These are phyloP conservation scores for Stramonita haemastoma DNA, from an alignment of 2,888 invertebrate species.

Conservation along the genomic window DNA sequence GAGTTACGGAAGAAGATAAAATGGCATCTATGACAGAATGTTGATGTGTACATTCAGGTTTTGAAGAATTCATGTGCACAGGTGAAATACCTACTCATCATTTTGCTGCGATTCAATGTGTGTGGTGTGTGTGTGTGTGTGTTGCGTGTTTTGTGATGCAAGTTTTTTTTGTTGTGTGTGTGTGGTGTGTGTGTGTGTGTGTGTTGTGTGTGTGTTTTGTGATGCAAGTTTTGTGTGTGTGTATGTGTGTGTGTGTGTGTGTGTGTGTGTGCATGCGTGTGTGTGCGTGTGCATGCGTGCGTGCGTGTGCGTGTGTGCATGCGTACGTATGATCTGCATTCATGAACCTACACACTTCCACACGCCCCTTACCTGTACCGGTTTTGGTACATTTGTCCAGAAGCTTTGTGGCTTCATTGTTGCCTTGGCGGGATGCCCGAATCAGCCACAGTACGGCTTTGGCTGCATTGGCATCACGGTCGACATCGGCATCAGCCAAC, in stretches of 20 bases:
- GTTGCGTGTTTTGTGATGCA: no score
- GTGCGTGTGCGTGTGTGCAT: not conserved
- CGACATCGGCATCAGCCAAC: slow-evolving; percentile 63
- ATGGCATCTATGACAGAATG: no score
- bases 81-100: no score
- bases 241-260: not conserved
- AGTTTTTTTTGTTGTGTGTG: no score
- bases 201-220: not conserved
- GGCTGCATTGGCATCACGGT: slow-evolving; percentile 82
- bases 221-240: no score
- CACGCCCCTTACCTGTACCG: slow-evolving; percentile 59
- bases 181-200: slow-evolving; percentile 15
- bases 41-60: no score
- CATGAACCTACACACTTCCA: not conserved
- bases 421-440: slow-evolving; percentile 95
- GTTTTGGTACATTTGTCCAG: slow-evolving; percentile 78
- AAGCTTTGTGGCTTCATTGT: slow-evolving; percentile 89
- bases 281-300: not conserved
- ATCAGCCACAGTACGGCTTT: slow-evolving; percentile 93
- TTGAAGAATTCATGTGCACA: no score
- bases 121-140: not conserved
- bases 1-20: no score
- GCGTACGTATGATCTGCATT: not conserved
- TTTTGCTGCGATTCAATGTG: not conserved
- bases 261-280: not conserved